phyloP scores from a whole-genome alignment of 2,888 invertebrate genomes.

The Ophraella communa region DNA sequence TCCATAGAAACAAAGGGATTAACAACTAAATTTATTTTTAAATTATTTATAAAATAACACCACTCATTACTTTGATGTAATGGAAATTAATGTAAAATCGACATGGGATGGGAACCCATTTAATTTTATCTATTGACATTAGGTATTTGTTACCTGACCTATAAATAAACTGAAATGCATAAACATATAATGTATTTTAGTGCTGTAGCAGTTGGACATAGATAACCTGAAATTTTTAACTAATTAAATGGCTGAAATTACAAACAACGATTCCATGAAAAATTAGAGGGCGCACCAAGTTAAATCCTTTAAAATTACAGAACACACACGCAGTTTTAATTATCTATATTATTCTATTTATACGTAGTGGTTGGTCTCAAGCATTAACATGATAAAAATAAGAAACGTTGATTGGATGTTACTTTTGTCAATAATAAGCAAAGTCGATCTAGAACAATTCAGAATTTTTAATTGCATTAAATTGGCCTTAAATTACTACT shows the following conservation, averaged over 20 bases:
- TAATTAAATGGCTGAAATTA: conserved; percentile 5
- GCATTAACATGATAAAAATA: too few species aligned
- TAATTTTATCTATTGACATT: conserved; percentile 15
- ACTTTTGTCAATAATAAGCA: too few species aligned
- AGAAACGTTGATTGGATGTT: too few species aligned
- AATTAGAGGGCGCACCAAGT: not conserved
- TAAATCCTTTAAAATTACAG: not conserved
- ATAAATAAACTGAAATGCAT: conserved; percentile 23
- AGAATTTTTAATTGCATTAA: too few species aligned
- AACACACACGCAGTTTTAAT: not conserved
- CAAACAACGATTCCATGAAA: not conserved
- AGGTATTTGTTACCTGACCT: conserved; percentile 11
- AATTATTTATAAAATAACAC: not conserved
- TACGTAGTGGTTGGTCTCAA: too few species aligned
- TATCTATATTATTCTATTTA: too few species aligned
- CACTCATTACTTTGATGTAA: not conserved
- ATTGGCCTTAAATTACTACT: too few species aligned
- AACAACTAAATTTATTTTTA: not conserved
- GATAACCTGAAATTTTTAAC: not conserved
- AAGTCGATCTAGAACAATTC: too few species aligned
- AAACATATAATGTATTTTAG: conserved; percentile 18
- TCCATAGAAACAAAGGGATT: not conserved
- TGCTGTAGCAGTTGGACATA: not conserved
- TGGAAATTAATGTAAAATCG: conserved; percentile 19
- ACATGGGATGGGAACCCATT: conserved; percentile 15